A percentile compares a stretch with the other conserved stretches of the same genome.
phyloP scores from a whole-genome alignment of 2,113 vertebrate species.

The Nothocercus julius region DNA sequence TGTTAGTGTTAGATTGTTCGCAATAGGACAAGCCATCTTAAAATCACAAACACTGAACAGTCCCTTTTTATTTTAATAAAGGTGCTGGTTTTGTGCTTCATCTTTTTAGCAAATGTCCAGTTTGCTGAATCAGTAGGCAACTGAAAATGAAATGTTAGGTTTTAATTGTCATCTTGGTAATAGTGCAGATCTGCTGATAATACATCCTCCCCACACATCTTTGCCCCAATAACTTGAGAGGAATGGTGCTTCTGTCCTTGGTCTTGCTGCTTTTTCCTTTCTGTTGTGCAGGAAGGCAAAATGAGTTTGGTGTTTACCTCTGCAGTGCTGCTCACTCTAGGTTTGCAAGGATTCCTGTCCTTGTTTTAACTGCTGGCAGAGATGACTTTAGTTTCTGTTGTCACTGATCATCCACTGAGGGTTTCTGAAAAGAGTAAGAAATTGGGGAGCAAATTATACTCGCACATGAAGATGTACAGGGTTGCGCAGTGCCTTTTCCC shows the following conservation, averaged over 20 bases:
- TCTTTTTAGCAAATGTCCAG: neutral
- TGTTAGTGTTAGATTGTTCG: neutral
- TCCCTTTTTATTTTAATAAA: neutral
- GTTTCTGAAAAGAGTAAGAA: neutral
- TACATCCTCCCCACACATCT: neutral
- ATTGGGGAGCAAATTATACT: neutral
- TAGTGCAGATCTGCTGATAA: neutral
- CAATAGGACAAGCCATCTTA: neutral
- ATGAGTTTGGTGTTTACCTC: neutral
- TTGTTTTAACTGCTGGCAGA: neutral
- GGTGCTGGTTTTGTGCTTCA: neutral
- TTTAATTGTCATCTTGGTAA: neutral
- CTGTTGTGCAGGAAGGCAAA: neutral
- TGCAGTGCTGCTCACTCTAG: neutral
- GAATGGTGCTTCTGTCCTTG: neutral
- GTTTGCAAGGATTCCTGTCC: neutral
- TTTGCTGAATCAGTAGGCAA: neutral
- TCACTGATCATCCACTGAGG: accelerated
- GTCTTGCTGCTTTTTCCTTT: neutral
- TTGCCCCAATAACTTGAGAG: neutral
- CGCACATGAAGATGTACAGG: neutral
- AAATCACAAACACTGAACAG: neutral
- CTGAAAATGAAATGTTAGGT: neutral
- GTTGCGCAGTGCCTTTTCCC: neutral
- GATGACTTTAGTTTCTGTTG: neutral